phyloP scores from a whole-genome alignment of 92 coral and sea anemone genomes.

The Palythoa heliodiscus region DNA sequence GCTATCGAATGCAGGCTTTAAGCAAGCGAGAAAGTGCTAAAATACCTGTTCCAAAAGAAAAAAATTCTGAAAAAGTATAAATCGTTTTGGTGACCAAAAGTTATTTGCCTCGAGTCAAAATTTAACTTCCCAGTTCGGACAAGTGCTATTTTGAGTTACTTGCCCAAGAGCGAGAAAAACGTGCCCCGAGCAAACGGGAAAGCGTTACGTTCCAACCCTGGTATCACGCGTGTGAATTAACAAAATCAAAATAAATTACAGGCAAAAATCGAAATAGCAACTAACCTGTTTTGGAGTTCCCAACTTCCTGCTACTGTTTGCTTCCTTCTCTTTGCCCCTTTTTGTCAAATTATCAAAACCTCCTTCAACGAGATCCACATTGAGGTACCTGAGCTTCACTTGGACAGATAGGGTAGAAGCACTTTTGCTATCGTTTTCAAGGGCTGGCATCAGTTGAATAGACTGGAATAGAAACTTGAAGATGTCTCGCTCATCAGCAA shows the following conservation, averaged over 20 bases:
- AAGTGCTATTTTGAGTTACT: too few relatives aligned
- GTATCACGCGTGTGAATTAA: too few relatives aligned
- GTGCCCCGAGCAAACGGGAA: too few relatives aligned
- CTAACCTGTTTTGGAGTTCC: constrained; percentile 62
- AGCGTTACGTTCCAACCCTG: too few relatives aligned
- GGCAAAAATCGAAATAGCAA: background rate
- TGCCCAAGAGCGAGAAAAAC: too few relatives aligned
- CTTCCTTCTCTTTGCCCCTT: constrained; percentile 59
- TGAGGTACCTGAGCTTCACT: constrained; percentile 73
- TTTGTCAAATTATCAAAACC: constrained; percentile 76
- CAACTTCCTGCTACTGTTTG: constrained; percentile 32
- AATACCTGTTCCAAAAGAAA: too few relatives aligned
- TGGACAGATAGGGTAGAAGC: constrained; percentile 72
- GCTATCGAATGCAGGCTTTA: too few relatives aligned
- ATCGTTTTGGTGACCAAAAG: too few relatives aligned
- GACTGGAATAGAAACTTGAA: constrained; percentile 91
- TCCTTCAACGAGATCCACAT: constrained; percentile 80
- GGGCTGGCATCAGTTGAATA: constrained; percentile 78
- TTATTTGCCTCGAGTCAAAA: too few relatives aligned
- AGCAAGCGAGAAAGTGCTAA: too few relatives aligned
- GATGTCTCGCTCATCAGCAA: constrained; percentile 94
- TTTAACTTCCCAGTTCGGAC: too few relatives aligned
- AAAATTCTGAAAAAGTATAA: too few relatives aligned
- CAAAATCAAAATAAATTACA: background rate
- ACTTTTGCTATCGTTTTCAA: constrained; percentile 71